Evolutionary conservation across 1,140 invertebrate species (phyloP).

Genomic region (Lepidurus packardi): DNA sequence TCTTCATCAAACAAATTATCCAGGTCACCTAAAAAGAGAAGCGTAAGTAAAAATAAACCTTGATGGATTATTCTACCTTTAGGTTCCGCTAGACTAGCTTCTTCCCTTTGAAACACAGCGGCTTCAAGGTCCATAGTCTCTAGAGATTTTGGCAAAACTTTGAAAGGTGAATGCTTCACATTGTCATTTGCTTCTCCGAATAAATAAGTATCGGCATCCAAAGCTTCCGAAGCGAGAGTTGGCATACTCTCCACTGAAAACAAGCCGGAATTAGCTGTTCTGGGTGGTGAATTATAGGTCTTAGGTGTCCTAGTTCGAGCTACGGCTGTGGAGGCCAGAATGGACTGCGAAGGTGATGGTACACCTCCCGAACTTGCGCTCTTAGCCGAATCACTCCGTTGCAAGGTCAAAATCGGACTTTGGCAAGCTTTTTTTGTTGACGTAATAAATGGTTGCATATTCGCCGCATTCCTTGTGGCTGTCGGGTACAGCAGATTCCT

Average conservation of each 20-base stretch:
- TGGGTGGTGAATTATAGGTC: neutral
- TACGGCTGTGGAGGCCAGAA: neutral
- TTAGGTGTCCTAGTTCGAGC: neutral
- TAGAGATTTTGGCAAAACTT: neutral
- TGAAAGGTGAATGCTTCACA: neutral
- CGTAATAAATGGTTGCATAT: neutral
- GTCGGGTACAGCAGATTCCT: neutral
- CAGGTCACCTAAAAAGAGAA: neutral
- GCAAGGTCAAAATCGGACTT: neutral
- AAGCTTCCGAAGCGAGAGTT: neutral
- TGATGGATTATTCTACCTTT: neutral
- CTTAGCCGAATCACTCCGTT: neutral
- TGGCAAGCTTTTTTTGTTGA: neutral
- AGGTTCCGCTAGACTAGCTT: neutral
- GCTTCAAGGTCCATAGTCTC: neutral
- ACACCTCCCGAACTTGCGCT: neutral
- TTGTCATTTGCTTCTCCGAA: neutral
- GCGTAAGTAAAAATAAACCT: neutral
- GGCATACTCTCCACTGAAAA: neutral
- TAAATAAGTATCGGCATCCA: neutral
- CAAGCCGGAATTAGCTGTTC: neutral
- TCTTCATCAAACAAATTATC: neutral
- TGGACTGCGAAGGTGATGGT: neutral
- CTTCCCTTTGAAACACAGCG: neutral
- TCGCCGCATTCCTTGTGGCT: neutral